Percentiles rank a stretch among this genome's conserved stretches.
Evolutionary conservation across 2,797 vertebrate species (phyloP).

Genomic region (Orestias chungarensis): DNA sequence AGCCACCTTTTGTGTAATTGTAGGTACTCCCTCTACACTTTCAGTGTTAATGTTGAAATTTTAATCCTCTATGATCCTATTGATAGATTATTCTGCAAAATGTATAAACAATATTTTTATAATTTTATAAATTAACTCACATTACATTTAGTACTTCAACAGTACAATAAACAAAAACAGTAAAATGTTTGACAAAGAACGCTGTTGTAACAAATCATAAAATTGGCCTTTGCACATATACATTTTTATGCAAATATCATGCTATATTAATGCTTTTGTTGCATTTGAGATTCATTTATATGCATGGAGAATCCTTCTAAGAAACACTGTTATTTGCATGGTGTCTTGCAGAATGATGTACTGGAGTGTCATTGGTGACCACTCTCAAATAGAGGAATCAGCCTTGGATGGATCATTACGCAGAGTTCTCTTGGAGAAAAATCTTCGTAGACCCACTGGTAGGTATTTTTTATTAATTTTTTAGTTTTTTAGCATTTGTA

Average conservation of each 20-base stretch:
- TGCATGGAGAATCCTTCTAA: background rate
- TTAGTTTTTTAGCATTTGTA: background rate
- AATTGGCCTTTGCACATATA: background rate
- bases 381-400: conserved; percentile 95
- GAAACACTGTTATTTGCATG: conserved; percentile 14
- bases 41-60: background rate
- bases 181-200: background rate
- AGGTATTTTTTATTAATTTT: conserved; percentile 23
- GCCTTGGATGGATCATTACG: conserved; percentile 96
- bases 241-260: background rate
- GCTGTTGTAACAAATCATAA: background rate
- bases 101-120: background rate
- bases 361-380: conserved; percentile 96
- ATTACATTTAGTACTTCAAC: background rate
- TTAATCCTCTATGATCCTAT: background rate
- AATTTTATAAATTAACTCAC: background rate
- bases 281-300: background rate
- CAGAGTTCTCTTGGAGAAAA: conserved; percentile 93
- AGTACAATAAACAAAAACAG: background rate
- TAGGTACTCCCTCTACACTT: background rate
- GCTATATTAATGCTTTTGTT: background rate
- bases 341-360: conserved; percentile 93
- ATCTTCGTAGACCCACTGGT: conserved; percentile 96
- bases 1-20: background rate
- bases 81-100: background rate